Percentiles rank a stretch among this genome's conserved stretches.
Conservation (phyloP, 2,113 vertebrate species). For the Thermophis baileyi region DNA sequence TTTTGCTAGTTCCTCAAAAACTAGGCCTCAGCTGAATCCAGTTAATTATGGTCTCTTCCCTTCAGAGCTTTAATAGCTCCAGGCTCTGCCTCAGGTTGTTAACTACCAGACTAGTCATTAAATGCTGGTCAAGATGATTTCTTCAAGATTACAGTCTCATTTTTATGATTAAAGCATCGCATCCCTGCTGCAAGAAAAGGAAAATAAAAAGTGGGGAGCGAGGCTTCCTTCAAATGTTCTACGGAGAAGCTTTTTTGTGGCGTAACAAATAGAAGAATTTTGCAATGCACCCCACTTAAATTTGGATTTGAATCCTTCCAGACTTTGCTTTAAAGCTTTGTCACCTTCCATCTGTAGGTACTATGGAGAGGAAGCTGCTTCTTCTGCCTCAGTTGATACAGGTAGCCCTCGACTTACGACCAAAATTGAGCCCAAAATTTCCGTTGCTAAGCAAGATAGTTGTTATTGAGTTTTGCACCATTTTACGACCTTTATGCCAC, state of each 20-base stretch:
- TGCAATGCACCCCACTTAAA: not conserved
- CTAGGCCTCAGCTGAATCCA: slow-evolving; percentile 23
- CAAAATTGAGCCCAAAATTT: not conserved
- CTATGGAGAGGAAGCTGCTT: not conserved
- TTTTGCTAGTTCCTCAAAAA: slow-evolving; percentile 28
- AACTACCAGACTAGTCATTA: slow-evolving; percentile 39
- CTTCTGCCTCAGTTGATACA: not conserved
- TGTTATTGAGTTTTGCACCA: not conserved
- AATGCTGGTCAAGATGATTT: slow-evolving; percentile 45
- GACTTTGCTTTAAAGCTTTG: not conserved
- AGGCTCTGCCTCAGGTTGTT: slow-evolving; percentile 34
- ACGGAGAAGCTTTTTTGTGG: not conserved
- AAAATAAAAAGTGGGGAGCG: not conserved
- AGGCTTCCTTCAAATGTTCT: not conserved
- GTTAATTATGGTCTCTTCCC: slow-evolving; percentile 21
- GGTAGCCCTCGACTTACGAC: not conserved
- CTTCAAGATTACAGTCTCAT: slow-evolving; percentile 19
- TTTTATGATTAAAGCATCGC: slow-evolving; percentile 10
- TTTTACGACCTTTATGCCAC: too few relatives aligned
- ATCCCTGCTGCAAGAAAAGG: not conserved
- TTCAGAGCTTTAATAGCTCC: not conserved
- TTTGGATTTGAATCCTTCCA: not conserved
- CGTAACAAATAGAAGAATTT: not conserved
- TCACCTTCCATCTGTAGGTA: not conserved
- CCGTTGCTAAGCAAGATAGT: not conserved